A percentile compares a stretch with the other conserved stretches of the same genome.
phyloP scores from a whole-genome alignment of 2,888 invertebrate species.

The Tinea trinotella region DNA sequence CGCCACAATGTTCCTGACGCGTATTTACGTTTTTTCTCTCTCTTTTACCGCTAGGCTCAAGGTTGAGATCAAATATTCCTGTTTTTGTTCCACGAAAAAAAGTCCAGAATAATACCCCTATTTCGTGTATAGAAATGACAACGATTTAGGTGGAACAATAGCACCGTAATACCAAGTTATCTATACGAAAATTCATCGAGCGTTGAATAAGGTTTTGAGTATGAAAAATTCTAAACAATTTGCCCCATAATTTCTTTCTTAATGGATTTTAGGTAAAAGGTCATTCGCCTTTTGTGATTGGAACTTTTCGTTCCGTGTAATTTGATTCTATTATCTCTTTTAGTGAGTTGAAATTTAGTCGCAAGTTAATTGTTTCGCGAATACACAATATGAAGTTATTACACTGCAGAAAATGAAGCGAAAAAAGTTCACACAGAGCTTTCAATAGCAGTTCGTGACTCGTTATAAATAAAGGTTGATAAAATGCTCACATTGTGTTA shows the following conservation, averaged over 20 bases:
- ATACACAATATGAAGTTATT: neutral
- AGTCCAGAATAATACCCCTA: neutral
- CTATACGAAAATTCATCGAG: constrained; percentile 15
- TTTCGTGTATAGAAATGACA: constrained; percentile 11
- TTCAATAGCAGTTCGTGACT: neutral
- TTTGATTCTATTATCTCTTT: constrained; percentile 12
- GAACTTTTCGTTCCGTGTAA: constrained; percentile 4
- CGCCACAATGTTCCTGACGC: constrained; percentile 39
- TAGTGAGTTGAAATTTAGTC: constrained; percentile 1
- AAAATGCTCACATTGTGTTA: too few species aligned
- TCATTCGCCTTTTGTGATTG: neutral
- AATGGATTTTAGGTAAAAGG: constrained; percentile 9
- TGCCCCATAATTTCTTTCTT: constrained; percentile 12
- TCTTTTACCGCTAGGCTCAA: neutral
- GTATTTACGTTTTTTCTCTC: constrained; percentile 19
- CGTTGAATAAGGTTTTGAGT: constrained; percentile 10
- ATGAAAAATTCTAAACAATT: constrained; percentile 5
- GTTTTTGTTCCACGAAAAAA: constrained; percentile 7
- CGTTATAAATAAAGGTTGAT: too few species aligned
- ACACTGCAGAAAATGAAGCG: too few species aligned
- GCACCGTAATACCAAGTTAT: constrained; percentile 5
- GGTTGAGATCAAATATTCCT: constrained; percentile 10
- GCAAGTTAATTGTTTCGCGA: neutral
- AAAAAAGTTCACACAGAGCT: too few species aligned
- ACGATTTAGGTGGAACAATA: constrained; percentile 8